Base-by-base conservation (phyloP, 1,140 invertebrate genomes). In the Camponotus vicinus region DNA sequence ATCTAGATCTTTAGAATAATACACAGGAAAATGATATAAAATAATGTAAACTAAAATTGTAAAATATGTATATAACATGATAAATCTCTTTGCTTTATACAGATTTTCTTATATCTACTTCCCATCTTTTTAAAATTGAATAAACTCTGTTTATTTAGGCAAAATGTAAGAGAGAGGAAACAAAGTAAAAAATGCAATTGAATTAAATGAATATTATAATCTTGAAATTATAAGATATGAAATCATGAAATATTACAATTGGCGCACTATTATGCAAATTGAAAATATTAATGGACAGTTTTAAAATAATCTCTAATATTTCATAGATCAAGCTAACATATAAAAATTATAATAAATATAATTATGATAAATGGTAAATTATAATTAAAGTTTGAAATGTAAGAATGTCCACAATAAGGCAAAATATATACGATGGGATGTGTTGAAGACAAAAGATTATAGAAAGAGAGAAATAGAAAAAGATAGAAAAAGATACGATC, bases 401-500 rank as follows among this genome's bases (percentile, higher is more conserved):
- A 71, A 34, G 45, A 71, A 13, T 18, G 1, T 15, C 5, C 49
- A 2, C 9, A 52, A 52, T 52, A 52, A 52, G 15, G 15, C 15
- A 5, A 52, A 52, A 49, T 3, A 11, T 49, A 13, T 49, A 49
- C 3, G 45, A 13, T 3, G 11, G 13, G 4, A 15, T 49, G 11
- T 15, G 45, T 3, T 45, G 42, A 8, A 11, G 8, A 45, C 13
- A 49, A 49, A 49, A 13, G 45, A 49, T 49, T 52, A 52, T 49
- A 13, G 37, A 40, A 40, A 45, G n/a, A 0, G 18, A 27, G 32
- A 32, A 13, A 6, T 21, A 49, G 9, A 57, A 32, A 52, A 32
- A 15, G 77, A 80, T 27, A 49, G 1, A 66, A 34, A 66, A 18
- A 63, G 21, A 61, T 73, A 45, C 55, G 21, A 71, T 49, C 32